Base-by-base conservation (phyloP, 2,888 invertebrate genomes). In the Drosophila infuscata region DNA sequence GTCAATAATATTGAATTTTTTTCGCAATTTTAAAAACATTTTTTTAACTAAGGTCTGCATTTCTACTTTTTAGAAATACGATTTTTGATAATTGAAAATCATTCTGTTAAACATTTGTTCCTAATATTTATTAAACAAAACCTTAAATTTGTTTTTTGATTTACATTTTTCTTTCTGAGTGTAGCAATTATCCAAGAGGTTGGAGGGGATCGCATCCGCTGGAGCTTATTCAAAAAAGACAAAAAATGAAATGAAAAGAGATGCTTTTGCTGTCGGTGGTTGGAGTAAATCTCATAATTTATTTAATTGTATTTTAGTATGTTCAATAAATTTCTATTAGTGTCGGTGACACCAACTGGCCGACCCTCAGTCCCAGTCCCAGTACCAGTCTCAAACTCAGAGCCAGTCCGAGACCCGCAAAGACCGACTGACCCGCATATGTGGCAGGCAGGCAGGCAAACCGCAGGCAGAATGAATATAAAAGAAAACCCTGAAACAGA, bases 271-370 rank as follows among this genome's bases (percentile, higher is more conserved):
- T 15, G n/a, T 17, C 51, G 48, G 68, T 57, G 48, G 68, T 57
- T 49, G 52, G 78, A 63, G 74, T 62, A 85, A 89, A 87, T 87
- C 90, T 89, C 89, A 87, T 90, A 90, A 87, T 87, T 90, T 87
- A 87, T 87, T 87, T 87, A 87, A 87, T 87, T 87, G 85, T 84
- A 87, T 86, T 87, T 90, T 90, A 86, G 90, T 86, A 78, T 81
- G 81, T 81, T 86, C 87, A 83, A 87, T 87, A 87, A 87, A 87
- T 87, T 90, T 90, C 75, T 86, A 87, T 87, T 90, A 90, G 90
- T 76, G 85, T 74, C 75, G 52, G 64, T 72, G 81, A 68, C 78
- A 72, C 77, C 80, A 64, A 56, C 66, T 49, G 65, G 52, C 46
- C 62, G 35, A 43, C 43, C 57, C 25, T 25, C 46, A 36, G 11